phyloP scores from a whole-genome alignment of 2,113 vertebrate genomes.

The Thryonomys swinderianus region DNA sequence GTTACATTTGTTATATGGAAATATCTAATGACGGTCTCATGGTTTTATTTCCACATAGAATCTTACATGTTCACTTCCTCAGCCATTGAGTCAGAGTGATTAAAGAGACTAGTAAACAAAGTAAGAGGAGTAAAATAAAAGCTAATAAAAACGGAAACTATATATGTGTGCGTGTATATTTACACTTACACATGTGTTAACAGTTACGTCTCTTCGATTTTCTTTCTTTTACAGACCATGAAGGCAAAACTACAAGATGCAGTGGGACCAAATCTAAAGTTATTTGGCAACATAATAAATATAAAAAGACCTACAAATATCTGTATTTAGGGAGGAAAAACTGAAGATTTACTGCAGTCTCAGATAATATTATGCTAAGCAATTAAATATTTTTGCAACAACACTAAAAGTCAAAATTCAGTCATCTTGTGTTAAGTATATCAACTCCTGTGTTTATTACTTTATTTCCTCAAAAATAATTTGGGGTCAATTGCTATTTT shows the following conservation, averaged over 20 bases:
- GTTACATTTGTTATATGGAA: neutral
- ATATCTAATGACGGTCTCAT: neutral
- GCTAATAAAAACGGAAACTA: neutral
- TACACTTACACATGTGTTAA: neutral
- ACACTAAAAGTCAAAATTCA: neutral
- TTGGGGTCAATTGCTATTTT: neutral
- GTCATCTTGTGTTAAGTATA: neutral
- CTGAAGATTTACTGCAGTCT: conserved; percentile 22
- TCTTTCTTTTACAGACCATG: conserved; percentile 57
- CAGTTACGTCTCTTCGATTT: conserved; percentile 28
- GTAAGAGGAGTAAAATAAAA: neutral
- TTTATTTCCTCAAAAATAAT: conserved; percentile 17
- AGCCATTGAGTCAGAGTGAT: neutral
- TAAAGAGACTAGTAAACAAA: neutral
- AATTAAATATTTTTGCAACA: neutral
- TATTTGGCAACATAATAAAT: neutral
- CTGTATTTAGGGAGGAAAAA: neutral
- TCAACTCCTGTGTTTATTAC: neutral
- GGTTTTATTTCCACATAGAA: neutral
- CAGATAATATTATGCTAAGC: neutral
- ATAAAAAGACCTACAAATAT: neutral
- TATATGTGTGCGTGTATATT: neutral
- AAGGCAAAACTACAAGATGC: neutral
- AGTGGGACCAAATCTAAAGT: neutral
- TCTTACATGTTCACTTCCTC: neutral